A percentile compares a stretch with the other conserved stretches of the same genome.
These are phyloP conservation scores for Aphelinus certus DNA, from an alignment of 1,140 invertebrate species.

Conservation along the genomic window DNA sequence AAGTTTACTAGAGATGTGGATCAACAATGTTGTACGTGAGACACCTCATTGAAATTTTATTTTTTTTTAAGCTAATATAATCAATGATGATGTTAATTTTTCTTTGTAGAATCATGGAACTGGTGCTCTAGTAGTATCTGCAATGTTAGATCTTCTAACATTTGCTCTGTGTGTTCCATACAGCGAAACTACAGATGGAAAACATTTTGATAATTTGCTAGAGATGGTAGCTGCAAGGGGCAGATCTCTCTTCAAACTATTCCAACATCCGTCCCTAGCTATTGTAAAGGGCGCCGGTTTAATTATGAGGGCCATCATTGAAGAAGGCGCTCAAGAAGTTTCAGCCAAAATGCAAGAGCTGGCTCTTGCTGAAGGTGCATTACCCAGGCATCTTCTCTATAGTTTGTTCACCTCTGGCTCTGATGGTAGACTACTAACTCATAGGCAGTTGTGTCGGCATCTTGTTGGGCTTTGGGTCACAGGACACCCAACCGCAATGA, in stretches of 20 bases:
- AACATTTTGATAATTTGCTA: constrained; percentile 94
- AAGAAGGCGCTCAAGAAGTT: constrained; percentile 92
- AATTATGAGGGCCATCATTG: constrained; percentile 96
- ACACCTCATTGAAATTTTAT: not conserved
- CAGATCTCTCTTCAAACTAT: constrained; percentile 90
- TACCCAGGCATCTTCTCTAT: constrained; percentile 91
- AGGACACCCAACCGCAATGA: constrained; percentile 91
- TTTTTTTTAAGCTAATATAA: constrained; percentile 1
- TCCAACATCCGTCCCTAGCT: constrained; percentile 97
- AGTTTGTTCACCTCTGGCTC: constrained; percentile 89
- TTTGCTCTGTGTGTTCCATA: constrained; percentile 98
- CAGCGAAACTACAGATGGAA: constrained; percentile 98
- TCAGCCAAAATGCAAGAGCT: constrained; percentile 95
- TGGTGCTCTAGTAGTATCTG: constrained; percentile 84
- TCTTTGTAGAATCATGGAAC: constrained; percentile 75
- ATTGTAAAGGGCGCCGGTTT: constrained; percentile 98
- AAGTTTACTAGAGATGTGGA: constrained; percentile 93
- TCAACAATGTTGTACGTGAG: constrained; percentile 87
- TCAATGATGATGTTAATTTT: not conserved
- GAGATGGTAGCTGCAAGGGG: constrained; percentile 94
- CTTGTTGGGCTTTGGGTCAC: constrained; percentile 98
- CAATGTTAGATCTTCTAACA: constrained; percentile 99
- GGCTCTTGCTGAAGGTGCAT: constrained; percentile 95
- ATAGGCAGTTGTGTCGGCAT: constrained; percentile 93
- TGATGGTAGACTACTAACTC: constrained; percentile 80